Evolutionary conservation across 2,113 vertebrate genomes (phyloP).

Genomic region (Salvelinus namaycush): DNA sequence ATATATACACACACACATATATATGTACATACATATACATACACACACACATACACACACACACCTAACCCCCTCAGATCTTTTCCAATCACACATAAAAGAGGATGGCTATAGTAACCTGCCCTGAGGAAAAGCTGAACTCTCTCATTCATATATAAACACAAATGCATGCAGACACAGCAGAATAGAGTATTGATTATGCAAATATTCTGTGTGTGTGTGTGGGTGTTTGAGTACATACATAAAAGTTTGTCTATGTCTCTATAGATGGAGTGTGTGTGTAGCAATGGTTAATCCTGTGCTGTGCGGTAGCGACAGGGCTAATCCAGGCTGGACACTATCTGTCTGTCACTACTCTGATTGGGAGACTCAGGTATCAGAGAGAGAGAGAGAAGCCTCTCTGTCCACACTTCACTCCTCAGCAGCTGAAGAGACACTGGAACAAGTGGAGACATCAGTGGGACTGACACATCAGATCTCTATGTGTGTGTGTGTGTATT

Average conservation of each 20-base stretch:
- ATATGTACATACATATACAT: no score
- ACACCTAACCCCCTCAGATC: conserved; percentile 14
- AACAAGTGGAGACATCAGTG: no score
- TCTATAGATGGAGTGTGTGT: neutral
- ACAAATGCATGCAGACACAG: neutral
- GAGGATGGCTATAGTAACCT: conserved; percentile 13
- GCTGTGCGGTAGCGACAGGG: conserved; percentile 46
- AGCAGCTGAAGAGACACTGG: conserved; percentile 39
- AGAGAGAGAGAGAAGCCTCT: neutral
- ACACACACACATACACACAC: no score
- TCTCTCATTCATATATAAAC: neutral
- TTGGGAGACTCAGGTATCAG: conserved; percentile 22
- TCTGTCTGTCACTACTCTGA: conserved; percentile 33
- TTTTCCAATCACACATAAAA: conserved; percentile 54
- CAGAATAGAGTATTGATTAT: neutral
- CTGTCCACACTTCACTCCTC: conserved; percentile 31
- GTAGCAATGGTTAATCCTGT: conserved; percentile 46
- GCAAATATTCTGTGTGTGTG: no score
- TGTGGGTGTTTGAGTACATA: no score
- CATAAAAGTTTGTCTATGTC: no score
- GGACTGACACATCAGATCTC: neutral
- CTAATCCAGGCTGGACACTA: conserved; percentile 46
- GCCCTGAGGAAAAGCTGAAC: conserved; percentile 15
- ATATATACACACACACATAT: no score
- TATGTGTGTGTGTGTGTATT: conserved; percentile 10